A percentile compares a stretch with the other conserved stretches of the same genome.
Evolutionary conservation across 2,113 vertebrate species (phyloP).

Genomic region (Empidonax traillii): DNA sequence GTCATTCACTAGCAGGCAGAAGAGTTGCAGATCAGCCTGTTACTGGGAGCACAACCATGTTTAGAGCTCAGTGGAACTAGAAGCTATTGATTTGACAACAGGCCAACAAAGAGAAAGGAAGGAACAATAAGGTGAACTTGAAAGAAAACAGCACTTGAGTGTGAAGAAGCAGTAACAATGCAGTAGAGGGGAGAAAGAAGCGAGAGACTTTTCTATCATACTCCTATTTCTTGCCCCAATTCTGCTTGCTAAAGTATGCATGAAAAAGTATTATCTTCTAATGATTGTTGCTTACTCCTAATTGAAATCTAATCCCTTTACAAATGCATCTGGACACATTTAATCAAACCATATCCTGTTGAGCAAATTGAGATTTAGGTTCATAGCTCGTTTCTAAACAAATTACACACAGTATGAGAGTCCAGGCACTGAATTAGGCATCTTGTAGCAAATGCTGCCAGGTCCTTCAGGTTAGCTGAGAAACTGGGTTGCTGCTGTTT

Average conservation of each 20-base stretch:
- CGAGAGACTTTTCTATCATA: background rate
- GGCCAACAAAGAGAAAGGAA: background rate
- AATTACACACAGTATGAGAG: conserved; percentile 8
- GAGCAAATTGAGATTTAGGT: conserved; percentile 48
- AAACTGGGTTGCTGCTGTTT: conserved; percentile 35
- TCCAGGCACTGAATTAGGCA: background rate
- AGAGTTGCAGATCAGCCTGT: background rate
- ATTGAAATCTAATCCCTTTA: conserved; percentile 64
- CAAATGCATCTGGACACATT: conserved; percentile 31
- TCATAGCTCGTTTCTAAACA: conserved; percentile 42
- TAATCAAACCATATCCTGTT: conserved; percentile 49
- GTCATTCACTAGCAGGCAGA: background rate
- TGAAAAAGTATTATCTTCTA: conserved; percentile 17
- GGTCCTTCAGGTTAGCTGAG: conserved; percentile 27
- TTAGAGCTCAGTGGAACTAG: background rate
- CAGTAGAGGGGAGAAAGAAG: background rate
- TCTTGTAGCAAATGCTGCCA: background rate
- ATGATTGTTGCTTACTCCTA: conserved; percentile 5
- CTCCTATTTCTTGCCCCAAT: conserved; percentile 6
- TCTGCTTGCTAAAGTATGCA: conserved; percentile 5
- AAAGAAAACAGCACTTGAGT: background rate
- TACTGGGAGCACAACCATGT: background rate
- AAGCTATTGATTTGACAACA: background rate
- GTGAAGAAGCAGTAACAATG: background rate
- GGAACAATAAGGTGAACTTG: background rate